Percentiles rank a stretch among this genome's conserved stretches.
Conservation (phyloP, 2,797 vertebrate species). For the Zenarchopterus dispar region DNA sequence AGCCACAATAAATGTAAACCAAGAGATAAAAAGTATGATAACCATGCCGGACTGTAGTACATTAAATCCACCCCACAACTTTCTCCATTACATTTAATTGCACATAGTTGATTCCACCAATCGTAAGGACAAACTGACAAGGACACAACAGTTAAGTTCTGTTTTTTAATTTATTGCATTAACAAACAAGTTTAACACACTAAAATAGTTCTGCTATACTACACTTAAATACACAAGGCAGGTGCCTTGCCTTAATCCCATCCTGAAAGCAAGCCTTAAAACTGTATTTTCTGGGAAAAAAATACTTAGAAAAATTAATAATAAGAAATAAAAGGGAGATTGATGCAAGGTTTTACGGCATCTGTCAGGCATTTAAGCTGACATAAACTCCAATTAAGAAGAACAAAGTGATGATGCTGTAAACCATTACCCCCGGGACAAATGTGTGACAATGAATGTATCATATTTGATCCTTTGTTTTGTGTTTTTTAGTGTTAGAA, state of each 20-base stretch:
- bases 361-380: neutral
- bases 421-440: no score
- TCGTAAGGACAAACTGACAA: constrained; percentile 71
- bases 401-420: neutral
- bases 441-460: no score
- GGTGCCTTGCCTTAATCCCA: constrained; percentile 83
- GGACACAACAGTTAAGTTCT: constrained; percentile 67
- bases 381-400: neutral
- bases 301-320: neutral
- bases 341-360: neutral
- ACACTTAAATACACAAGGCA: constrained; percentile 47
- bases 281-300: constrained; percentile 15
- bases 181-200: constrained; percentile 50
- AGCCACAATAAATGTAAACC: no score
- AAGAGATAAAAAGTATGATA: neutral
- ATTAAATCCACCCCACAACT: constrained; percentile 22
- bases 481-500: no score
- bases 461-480: no score
- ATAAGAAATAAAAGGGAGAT: neutral
- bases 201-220: constrained; percentile 39
- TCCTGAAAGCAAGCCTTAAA: constrained; percentile 78
- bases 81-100: neutral
- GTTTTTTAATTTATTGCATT: constrained; percentile 75
- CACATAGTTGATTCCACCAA: neutral
- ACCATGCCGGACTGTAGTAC: neutral